Evolutionary conservation across 2,888 invertebrate genomes (phyloP), one percentile per base, ranked within the genome.

Genomic region (Thymelicus acteon): DNA sequence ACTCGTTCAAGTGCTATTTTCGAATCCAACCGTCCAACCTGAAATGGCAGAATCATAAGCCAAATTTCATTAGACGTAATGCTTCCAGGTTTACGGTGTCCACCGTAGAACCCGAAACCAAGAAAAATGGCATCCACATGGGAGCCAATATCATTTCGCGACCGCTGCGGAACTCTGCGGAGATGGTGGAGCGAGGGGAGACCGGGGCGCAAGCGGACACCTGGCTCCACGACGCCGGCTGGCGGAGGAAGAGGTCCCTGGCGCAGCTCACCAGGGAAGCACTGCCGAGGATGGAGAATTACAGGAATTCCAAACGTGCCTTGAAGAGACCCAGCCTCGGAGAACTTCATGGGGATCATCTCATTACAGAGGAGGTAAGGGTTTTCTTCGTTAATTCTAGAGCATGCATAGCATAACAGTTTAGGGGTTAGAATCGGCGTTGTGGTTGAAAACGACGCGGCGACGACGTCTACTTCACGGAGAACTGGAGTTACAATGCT

Each of bases 321-420:
- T 88, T 96, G 66, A 97, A 97, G 84, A 94, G 98, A 75, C 98
- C 98, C 0, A 97, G 97, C 37, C 93, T 98, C 71, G 97, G 97
- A 24, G 97, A 97, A 82, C 90, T 98, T 60, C 97, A 98, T 81
- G 96, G 97, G 31, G 95, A 95, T 66, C 84, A 93, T 76, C 79
- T 92, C 6, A 92, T 93, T 13, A 83, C 85, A 3, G 93, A 93
- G 76, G 93, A 93, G 87, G 92, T 91, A 76, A 76, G 82, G 75
- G 39, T 65, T 71, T 73, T 64, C 71, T 74, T 77, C 6, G 2
- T 15, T 15, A 15, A 24, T 44, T 12, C 12, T 44, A 4, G 0
- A 4, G 44, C 12, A 44, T 4, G 8, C 2, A 44, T 4, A 12
- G 0, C 44, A 31, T 31, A 31, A 31, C 31, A 31, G 31, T 31